Base-by-base conservation (phyloP, 2,888 invertebrate genomes). In the Cephonodes hylas region DNA sequence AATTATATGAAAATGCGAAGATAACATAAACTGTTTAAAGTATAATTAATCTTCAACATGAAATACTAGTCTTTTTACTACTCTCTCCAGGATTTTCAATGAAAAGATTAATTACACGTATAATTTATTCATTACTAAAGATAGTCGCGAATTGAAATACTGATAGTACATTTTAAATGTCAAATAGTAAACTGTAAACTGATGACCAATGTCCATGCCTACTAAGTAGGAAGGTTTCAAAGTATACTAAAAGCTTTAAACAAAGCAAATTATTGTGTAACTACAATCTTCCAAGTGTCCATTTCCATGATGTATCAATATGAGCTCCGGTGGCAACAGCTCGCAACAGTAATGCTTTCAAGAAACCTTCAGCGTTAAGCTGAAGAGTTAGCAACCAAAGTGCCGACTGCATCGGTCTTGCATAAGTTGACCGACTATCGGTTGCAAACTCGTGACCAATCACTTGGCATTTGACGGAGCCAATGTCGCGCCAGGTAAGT, bases 391-490 rank as follows among this genome's bases (percentile, higher is more conserved):
- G 78, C 83, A 86, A 84, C 81, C 82, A 78, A 80, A 66, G 66
- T 73, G 68, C 72, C 66, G 67, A 65, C 72, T 68, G 70, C 72
- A 71, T 70, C 65, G 63, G 66, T 72, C 74, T 63, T 42, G 66
- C 65, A 69, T 53, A 66, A 60, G 67, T 66, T 66, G 74, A 74
- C 75, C 79, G 73, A 74, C 66, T 68, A 66, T 82, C 82, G 80
- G 80, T 86, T 86, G 83, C 82, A 83, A 80, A 85, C 81, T 86
- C 86, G 78, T 81, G 68, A 82, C 82, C 83, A 80, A 83, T 86
- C 86, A 81, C 76, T 88, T 85, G 83, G 81, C 81, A 80, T 84
- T 84, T 84, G 89, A 89, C 86, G 85, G 77, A 90, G 77, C 86
- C 88, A 80, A 78, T 82, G 85, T 88, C 87, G 82, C 89, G 88